These are phyloP conservation scores for Momotus momota DNA, from an alignment of 2,797 vertebrate species.

Conservation along the genomic window DNA sequence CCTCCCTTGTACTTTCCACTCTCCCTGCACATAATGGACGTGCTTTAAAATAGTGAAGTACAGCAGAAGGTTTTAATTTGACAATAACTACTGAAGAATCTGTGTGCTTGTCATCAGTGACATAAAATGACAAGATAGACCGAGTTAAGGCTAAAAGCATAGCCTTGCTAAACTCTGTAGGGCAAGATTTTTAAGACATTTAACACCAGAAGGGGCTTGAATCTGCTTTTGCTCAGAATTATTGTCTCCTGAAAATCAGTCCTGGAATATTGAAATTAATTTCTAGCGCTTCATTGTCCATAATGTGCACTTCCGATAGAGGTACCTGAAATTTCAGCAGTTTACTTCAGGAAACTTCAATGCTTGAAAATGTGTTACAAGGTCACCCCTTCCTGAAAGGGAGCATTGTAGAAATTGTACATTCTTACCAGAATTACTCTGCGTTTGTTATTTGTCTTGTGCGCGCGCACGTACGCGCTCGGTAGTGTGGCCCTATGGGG, in stretches of 20 bases:
- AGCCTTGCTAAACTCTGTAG: background rate
- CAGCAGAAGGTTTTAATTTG: background rate
- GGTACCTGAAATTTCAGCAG: background rate
- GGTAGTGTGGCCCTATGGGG: rapidly evolving
- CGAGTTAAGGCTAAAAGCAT: background rate
- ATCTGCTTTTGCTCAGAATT: background rate
- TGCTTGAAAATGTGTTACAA: background rate
- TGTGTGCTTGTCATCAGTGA: background rate
- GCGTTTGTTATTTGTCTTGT: background rate
- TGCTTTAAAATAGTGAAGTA: background rate
- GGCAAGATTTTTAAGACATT: background rate
- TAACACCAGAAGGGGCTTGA: background rate
- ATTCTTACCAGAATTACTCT: background rate
- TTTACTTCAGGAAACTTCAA: background rate
- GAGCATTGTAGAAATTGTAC: background rate
- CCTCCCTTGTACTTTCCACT: background rate
- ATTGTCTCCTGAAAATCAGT: background rate
- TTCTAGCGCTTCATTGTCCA: background rate
- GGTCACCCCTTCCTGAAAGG: constrained; percentile 10
- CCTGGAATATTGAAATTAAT: background rate
- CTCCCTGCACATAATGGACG: rapidly evolving
- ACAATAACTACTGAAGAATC: background rate
- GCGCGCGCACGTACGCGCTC: rapidly evolving
- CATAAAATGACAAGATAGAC: background rate
- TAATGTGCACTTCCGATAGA: background rate